Evolutionary conservation across 1,140 invertebrate species (phyloP), one percentile per base, ranked within the genome.

Genomic region (Armadillidium nasatum): DNA sequence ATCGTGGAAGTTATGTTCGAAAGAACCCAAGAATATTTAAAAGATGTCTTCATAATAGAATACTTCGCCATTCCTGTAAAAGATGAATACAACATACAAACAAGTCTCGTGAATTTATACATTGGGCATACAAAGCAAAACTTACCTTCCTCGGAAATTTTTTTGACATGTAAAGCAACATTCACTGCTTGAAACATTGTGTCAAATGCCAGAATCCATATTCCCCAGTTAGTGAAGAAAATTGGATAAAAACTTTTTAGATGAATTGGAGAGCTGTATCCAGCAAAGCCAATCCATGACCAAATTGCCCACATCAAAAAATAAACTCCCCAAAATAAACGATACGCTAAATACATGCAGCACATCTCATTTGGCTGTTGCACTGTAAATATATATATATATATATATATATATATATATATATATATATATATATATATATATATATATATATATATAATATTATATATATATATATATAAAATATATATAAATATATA

Each of bases 91-190:
- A n/a, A 3, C 1, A 33, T 33, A 33, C 33, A 33, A 33, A 33
- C 33, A 33, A 33, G 33, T 6, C 33, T 33, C 1, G 1, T 33
- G 33, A 33, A 33, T 33, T 33, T 33, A 33, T 33, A 33, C 33
- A 33, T 3, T 6, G 33, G 33, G 6, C 33, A 6, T 33, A 33
- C 33, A 33, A 33, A 33, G 6, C 2, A 6, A 1, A 4, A 54
- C 79, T 76, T 71, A 80, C 79, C 79, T 11, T 76, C 75, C 21
- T 80, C 79, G n/a, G 79, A 75, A 54, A 80, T 80, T 44, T 78
- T 77, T 45, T 78, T 77, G 44, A 78, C 73, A 71, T 80, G 79
- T 7, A 78, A 70, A 22, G 77, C 19, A 43, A 80, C 74, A 54
- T 80, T 80, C 13, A 77, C 45, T 9, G 79, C 76, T n/a, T 80